Conservation (phyloP, 2,888 invertebrate genomes). For the Sphecodes monilicornis region DNA sequence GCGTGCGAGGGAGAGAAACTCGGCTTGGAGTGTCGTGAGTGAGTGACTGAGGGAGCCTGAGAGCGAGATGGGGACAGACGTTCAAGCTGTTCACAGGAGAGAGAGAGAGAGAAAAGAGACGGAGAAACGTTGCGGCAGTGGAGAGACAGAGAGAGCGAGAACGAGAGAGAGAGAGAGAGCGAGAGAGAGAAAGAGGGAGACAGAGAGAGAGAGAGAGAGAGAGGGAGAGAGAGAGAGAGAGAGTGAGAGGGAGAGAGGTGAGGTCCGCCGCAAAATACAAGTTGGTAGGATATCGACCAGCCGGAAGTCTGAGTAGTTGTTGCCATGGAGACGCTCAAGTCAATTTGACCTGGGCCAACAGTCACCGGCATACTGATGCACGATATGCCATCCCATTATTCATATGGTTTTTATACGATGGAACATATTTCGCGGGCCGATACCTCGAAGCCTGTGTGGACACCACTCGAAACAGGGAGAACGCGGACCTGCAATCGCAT, state of each 20-base stretch:
- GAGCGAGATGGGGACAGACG: conserved; percentile 28
- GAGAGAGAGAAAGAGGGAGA: conserved; percentile 29
- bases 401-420: conserved; percentile 75
- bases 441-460: conserved; percentile 41
- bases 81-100: conserved; percentile 21
- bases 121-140: background rate
- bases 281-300: conserved; percentile 85
- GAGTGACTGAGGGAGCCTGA: conserved; percentile 47
- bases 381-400: conserved; percentile 79
- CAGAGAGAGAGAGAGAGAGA: conserved; percentile 41
- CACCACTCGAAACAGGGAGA: conserved; percentile 42
- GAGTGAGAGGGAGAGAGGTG: conserved; percentile 56
- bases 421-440: conserved; percentile 71
- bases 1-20: conserved; percentile 56
- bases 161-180: conserved; percentile 38
- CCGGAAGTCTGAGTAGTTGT: conserved; percentile 85
- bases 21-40: conserved; percentile 41
- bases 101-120: conserved; percentile 6
- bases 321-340: conserved; percentile 86
- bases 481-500: conserved; percentile 39
- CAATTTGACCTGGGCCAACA: conserved; percentile 86
- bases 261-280: conserved; percentile 80
- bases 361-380: conserved; percentile 82
- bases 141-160: conserved; percentile 39
- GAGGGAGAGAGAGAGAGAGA: conserved; percentile 27